Conservation (phyloP, 2,113 vertebrate genomes). For the Cottus gobio region DNA sequence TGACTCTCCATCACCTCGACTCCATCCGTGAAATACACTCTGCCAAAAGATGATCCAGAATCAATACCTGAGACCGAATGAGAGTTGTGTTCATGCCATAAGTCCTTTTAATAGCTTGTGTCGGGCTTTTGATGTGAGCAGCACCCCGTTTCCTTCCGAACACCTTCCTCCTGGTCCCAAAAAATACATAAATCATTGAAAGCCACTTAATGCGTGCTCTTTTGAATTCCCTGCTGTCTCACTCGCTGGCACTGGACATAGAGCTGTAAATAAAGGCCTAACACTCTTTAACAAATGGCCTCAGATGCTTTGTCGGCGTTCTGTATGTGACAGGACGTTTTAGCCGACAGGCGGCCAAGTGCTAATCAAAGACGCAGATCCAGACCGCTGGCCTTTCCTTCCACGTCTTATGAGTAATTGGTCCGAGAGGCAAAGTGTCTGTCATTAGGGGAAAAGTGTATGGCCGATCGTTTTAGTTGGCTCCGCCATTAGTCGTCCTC, state of each 20-base stretch:
- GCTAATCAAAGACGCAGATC: conserved; percentile 52
- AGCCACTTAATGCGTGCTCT: conserved; percentile 57
- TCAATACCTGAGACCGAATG: conserved; percentile 69
- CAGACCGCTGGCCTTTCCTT: conserved; percentile 28
- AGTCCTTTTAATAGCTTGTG: conserved; percentile 69
- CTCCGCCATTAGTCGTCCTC: conserved; percentile 32
- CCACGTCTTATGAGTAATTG: conserved; percentile 68
- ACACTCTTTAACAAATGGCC: conserved; percentile 66
- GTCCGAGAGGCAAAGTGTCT: conserved; percentile 46
- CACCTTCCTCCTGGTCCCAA: conserved; percentile 1
- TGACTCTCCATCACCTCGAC: conserved; percentile 35
- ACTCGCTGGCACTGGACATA: conserved; percentile 42
- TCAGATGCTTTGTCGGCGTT: conserved; percentile 34
- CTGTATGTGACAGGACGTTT: conserved; percentile 47
- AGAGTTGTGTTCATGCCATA: conserved; percentile 63
- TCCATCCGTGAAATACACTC: conserved; percentile 62
- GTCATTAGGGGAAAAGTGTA: conserved; percentile 42
- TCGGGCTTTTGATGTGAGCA: conserved; percentile 21
- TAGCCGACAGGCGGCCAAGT: conserved; percentile 28
- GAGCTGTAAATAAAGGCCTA: conserved; percentile 63
- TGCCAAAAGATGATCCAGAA: conserved; percentile 69
- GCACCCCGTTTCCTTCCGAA: conserved; percentile 16
- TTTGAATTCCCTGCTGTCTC: conserved; percentile 45
- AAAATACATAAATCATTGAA: conserved; percentile 67
- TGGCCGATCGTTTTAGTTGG: conserved; percentile 61